Evolutionary conservation across 2,113 vertebrate species (phyloP), one percentile per base, ranked within the genome.

Genomic region (Silurus meridionalis): DNA sequence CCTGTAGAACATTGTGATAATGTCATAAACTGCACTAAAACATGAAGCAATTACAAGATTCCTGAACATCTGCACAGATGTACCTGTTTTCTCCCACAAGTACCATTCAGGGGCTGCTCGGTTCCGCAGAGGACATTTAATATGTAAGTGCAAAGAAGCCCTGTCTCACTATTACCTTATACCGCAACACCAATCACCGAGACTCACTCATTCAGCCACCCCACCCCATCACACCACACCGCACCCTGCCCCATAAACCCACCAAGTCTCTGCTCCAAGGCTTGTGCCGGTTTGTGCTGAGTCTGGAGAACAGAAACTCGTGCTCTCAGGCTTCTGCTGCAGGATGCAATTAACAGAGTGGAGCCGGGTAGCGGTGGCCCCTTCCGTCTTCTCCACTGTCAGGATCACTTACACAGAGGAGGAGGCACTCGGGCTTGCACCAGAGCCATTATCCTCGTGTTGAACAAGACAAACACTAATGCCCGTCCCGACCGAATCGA

Each of bases 401-500:
- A 88, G 84, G 74, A 83, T 82, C 88, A 87, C 88, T 89, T 89
- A 88, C 61, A 50, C 71, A 48, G 85, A 83, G 80, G 83, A 82
- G 66, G 85, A 83, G 77, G 77, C 81, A 75, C 66, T 79, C 58
- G 28, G 83, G 75, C 53, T 58, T 83, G 82, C 64, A 77, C 89
- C 88, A 88, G 78, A 75, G 53, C 82, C 86, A 89, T 89, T 89
- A 90, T 89, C 85, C 84, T 67, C 4, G 83, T 88, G 85, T 88
- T 88, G 88, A 89, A 87, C 87, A 90, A 89, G 85, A 87, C 86
- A 64, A 89, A 91, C 85, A 84, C 89, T 89, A 88, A 91, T 90
- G 79, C 63, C 87, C 61, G 37, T 74, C 88, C 53, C 57, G 8
- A 37, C 52, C 63, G 74, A 90, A 88, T 89, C 82, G 82, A 89